A percentile compares a stretch with the other conserved stretches of the same genome.
phyloP scores from a whole-genome alignment of 2,797 vertebrate genomes.

The Lagocephalus sceleratus region DNA sequence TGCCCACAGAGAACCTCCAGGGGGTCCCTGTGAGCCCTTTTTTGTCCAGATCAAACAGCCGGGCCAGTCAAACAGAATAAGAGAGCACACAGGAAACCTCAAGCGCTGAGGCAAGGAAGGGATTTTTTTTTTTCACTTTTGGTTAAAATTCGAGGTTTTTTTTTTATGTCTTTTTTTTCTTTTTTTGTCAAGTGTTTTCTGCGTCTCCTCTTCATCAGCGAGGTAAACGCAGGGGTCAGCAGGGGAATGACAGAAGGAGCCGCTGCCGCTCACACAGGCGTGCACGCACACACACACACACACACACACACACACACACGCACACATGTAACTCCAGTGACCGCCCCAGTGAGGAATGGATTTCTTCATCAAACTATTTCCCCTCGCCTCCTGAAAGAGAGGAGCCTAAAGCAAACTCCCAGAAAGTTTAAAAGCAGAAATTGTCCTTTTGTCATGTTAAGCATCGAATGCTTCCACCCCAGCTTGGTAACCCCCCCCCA shows the following conservation, averaged over 20 bases:
- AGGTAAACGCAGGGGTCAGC: constrained; percentile 48
- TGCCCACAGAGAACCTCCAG: constrained; percentile 64
- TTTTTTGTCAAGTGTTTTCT: constrained; percentile 48
- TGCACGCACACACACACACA: constrained; percentile 25
- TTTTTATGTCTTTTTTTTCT: background rate
- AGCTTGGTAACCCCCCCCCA: constrained; percentile 31
- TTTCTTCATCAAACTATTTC: constrained; percentile 36
- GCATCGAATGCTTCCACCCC: constrained; percentile 31
- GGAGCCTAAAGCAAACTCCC: constrained; percentile 45
- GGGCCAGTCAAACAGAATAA: constrained; percentile 70
- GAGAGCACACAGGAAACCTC: constrained; percentile 55
- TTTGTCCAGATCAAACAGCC: constrained; percentile 65
- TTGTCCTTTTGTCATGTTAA: constrained; percentile 19
- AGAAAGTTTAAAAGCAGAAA: constrained; percentile 53
- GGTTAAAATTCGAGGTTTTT: constrained; percentile 34
- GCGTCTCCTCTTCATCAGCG: constrained; percentile 36
- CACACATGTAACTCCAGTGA: constrained; percentile 71
- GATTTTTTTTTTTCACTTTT: constrained; percentile 39
- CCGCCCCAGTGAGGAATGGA: constrained; percentile 77
- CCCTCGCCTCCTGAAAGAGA: constrained; percentile 53
- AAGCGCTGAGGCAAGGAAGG: constrained; percentile 49
- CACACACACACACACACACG: constrained; percentile 36
- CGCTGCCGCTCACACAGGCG: constrained; percentile 31
- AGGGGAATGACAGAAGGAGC: constrained; percentile 55
- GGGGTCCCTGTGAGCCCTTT: constrained; percentile 58